Conservation (phyloP, 2,888 invertebrate genomes). For the Hydrotaea cyrtoneurina region DNA sequence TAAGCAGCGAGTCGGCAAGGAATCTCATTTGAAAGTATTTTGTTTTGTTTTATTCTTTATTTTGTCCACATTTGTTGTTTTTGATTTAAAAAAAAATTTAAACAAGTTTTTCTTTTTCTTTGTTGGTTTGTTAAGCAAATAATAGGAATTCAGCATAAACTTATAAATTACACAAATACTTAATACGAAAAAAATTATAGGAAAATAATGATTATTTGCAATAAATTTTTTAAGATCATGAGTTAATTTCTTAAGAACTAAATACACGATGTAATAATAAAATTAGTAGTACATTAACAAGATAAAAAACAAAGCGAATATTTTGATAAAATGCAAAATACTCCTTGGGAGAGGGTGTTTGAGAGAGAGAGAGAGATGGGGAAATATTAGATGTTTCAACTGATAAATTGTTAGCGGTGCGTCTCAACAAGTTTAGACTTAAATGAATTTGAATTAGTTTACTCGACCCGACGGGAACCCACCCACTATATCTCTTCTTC, state of each 20-base stretch:
- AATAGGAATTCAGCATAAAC: conserved; percentile 56
- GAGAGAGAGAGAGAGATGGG: not conserved
- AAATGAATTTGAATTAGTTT: not conserved
- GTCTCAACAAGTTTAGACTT: not conserved
- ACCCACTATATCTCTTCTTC: not conserved
- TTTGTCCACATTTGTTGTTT: conserved; percentile 30
- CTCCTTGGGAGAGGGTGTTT: not conserved
- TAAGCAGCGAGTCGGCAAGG: too few relatives aligned
- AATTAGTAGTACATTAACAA: conserved; percentile 25
- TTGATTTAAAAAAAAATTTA: conserved; percentile 17
- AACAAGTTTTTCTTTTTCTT: conserved; percentile 28
- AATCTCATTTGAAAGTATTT: not conserved
- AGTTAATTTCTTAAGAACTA: conserved; percentile 36
- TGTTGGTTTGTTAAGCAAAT: conserved; percentile 46
- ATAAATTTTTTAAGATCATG: conserved; percentile 42
- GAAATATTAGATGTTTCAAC: not conserved
- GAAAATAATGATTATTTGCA: conserved; percentile 33
- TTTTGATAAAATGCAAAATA: conserved; percentile 32
- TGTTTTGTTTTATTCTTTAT: conserved; percentile 22
- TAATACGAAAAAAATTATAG: conserved; percentile 43
- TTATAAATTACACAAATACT: conserved; percentile 52
- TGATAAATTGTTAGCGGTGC: conserved; percentile 1
- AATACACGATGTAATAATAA: conserved; percentile 9
- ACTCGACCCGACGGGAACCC: not conserved
- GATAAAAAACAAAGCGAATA: not conserved